Conservation (phyloP, 2,797 vertebrate genomes). For the Sitta carolinensis region DNA sequence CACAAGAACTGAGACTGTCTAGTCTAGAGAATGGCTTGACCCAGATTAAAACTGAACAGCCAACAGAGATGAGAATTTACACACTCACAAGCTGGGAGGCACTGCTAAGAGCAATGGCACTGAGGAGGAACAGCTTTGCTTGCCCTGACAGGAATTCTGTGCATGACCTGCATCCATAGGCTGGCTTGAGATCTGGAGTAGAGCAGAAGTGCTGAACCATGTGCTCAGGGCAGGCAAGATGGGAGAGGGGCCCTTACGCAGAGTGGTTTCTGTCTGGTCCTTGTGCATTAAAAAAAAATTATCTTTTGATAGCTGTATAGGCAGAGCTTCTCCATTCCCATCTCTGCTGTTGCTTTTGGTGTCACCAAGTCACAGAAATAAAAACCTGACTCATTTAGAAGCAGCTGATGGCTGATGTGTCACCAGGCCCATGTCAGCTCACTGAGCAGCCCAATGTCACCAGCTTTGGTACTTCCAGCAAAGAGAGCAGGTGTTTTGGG, state of each 20-base stretch:
- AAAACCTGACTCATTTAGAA: neutral
- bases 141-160: neutral
- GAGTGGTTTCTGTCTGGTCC: neutral
- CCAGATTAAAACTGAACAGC: neutral
- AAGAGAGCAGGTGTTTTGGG: neutral
- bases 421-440: neutral
- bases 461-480: neutral
- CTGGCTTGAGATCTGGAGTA: neutral
- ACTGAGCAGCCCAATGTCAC: neutral
- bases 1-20: neutral
- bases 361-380: neutral
- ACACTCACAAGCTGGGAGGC: neutral
- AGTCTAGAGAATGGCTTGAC: neutral
- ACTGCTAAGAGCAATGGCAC: neutral
- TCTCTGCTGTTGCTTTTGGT: neutral
- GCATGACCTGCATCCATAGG: neutral
- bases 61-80: neutral
- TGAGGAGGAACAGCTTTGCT: neutral
- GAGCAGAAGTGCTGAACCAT: neutral
- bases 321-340: neutral
- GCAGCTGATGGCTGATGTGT: neutral
- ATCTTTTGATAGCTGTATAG: accelerated
- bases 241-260: neutral
- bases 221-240: neutral
- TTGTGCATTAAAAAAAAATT: neutral